A percentile compares a stretch with the other conserved stretches of the same genome.
Conservation (phyloP, 2,113 vertebrate species). For the Holacanthus passer region DNA sequence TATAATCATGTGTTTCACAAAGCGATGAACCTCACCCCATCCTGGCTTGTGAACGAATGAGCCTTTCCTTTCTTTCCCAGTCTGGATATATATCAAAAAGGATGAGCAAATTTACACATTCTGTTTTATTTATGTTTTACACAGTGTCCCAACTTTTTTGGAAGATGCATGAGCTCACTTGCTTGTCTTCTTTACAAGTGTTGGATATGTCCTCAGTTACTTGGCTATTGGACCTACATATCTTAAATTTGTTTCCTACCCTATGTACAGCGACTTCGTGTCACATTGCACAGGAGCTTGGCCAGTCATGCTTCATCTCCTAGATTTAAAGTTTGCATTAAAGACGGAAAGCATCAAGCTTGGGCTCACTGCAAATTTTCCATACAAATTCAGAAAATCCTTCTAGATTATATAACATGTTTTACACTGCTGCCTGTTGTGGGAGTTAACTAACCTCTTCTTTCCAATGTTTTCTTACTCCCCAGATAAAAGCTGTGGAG, state of each 20-base stretch:
- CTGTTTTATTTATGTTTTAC: no score
- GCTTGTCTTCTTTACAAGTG: no score
- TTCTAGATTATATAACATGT: not conserved
- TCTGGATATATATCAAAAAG: no score
- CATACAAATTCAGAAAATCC: not conserved
- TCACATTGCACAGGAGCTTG: not conserved
- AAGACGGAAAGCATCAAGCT: not conserved
- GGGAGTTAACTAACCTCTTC: not conserved
- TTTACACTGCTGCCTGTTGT: not conserved
- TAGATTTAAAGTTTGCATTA: not conserved
- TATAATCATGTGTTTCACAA: no score
- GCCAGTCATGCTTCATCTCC: not conserved
- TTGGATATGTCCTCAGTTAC: no score
- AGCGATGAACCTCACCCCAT: no score
- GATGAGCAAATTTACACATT: no score
- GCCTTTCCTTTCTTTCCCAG: no score
- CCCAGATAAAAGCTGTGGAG: conserved; percentile 40
- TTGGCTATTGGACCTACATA: not conserved
- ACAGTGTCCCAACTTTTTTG: no score
- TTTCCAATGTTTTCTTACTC: not conserved
- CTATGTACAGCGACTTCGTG: not conserved
- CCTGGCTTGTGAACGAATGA: no score
- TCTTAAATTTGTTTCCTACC: not conserved
- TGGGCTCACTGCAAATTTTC: not conserved
- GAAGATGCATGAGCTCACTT: not conserved